Percentiles rank a stretch among this genome's conserved stretches.
Conservation (phyloP, 2,888 invertebrate genomes). For the Brachypterus glaber region DNA sequence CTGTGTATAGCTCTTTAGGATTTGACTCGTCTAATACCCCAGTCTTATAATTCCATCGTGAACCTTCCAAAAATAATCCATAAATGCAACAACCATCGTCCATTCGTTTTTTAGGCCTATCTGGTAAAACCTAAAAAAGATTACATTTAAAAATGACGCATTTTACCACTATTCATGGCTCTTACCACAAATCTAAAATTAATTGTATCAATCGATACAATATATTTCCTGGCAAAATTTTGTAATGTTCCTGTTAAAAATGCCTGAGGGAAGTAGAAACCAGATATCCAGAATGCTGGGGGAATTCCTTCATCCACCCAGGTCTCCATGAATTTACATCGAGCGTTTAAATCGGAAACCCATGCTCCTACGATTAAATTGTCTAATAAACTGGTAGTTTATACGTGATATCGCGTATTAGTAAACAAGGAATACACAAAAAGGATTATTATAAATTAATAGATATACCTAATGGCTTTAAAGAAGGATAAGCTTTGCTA, state of each 20-base stretch:
- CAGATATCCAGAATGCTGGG: conserved; percentile 71
- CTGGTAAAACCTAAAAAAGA: conserved; percentile 40
- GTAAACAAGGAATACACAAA: no score
- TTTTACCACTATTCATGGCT: background rate
- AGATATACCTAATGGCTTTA: conserved; percentile 56
- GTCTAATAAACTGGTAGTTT: no score
- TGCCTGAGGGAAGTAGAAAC: conserved; percentile 79
- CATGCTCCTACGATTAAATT: conserved; percentile 48
- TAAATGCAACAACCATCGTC: conserved; percentile 55
- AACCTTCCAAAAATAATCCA: conserved; percentile 67
- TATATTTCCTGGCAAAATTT: conserved; percentile 69
- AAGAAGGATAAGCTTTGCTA: conserved; percentile 55
- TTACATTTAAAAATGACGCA: background rate
- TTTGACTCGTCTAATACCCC: conserved; percentile 50
- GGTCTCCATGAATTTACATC: conserved; percentile 52
- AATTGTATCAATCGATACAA: conserved; percentile 65
- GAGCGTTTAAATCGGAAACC: conserved; percentile 53
- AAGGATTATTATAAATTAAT: conserved; percentile 3
- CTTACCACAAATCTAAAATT: conserved; percentile 52
- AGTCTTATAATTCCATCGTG: conserved; percentile 57
- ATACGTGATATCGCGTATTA: no score
- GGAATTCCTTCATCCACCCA: conserved; percentile 65
- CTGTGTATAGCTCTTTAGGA: conserved; percentile 61
- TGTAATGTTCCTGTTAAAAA: conserved; percentile 75
- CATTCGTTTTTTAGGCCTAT: conserved; percentile 42